Conservation (phyloP, 2,797 vertebrate species). For the Tragelaphus eurycerus region DNA sequence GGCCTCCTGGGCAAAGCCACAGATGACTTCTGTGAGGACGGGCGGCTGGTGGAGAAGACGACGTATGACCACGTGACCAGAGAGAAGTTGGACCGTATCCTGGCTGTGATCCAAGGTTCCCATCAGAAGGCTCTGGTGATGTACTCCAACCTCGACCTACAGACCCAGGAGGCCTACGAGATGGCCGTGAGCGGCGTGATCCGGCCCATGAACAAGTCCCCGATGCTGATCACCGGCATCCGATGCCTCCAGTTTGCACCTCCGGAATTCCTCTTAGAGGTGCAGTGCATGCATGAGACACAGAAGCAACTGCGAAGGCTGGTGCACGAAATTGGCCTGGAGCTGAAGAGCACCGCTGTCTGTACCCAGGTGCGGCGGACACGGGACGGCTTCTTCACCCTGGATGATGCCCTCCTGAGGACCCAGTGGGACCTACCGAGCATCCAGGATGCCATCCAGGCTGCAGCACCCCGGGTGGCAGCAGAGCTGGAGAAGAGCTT, state of each 20-base stretch:
- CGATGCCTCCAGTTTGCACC: constrained; percentile 88
- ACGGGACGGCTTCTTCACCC: constrained; percentile 89
- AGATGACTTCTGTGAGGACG: no score
- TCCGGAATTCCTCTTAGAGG: constrained; percentile 93
- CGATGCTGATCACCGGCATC: constrained; percentile 89
- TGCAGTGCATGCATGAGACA: constrained; percentile 95
- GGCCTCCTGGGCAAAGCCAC: no score
- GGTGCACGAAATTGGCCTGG: constrained; percentile 94
- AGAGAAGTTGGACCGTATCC: constrained; percentile 92
- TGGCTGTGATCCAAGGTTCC: constrained; percentile 93
- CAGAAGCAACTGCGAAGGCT: constrained; percentile 91
- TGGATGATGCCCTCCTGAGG: constrained; percentile 88
- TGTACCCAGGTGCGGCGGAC: constrained; percentile 90
- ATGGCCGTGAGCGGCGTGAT: constrained; percentile 90
- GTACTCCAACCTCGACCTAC: constrained; percentile 93
- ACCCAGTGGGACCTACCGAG: constrained; percentile 88
- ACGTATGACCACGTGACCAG: constrained; percentile 93
- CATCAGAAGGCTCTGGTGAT: constrained; percentile 93
- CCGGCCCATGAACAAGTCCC: constrained; percentile 89
- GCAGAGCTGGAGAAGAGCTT: constrained; percentile 70
- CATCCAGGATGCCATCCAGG: constrained; percentile 83
- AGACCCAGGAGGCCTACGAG: constrained; percentile 94
- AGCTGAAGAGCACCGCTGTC: constrained; percentile 90
- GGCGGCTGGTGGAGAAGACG: no score
- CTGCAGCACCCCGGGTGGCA: constrained; percentile 70